Evolutionary conservation across 2,797 vertebrate species (phyloP).

Genomic region (Ammospiza maritima): DNA sequence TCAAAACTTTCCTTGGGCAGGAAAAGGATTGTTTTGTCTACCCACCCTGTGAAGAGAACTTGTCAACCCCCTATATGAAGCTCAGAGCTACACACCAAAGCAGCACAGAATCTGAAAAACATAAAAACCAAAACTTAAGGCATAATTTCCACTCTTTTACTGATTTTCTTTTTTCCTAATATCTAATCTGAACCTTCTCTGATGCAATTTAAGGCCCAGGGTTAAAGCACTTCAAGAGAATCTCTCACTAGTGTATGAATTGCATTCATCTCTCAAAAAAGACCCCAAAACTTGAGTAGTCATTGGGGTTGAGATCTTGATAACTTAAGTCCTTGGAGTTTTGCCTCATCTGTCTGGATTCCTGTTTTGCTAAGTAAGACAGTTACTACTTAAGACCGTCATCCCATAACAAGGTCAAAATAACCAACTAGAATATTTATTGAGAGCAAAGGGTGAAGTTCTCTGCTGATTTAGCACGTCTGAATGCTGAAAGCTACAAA

Average conservation of each 20-base stretch:
- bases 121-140: too few species aligned
- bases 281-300: accelerated
- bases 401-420: not conserved
- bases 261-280: not conserved
- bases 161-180: not conserved
- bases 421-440: not conserved
- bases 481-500: not conserved
- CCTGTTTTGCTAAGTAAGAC: not conserved
- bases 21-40: not conserved
- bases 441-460: not conserved
- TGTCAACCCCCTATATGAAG: not conserved
- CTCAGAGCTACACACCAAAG: not conserved
- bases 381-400: not conserved
- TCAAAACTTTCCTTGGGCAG: not conserved
- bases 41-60: not conserved
- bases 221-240: not conserved
- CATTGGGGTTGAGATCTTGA: not conserved
- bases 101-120: not conserved
- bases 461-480: not conserved
- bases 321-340: not conserved
- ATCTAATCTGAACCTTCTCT: not conserved
- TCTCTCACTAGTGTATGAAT: not conserved
- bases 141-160: not conserved
- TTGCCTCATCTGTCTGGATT: not conserved
- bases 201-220: not conserved